Evolutionary conservation across 2,113 vertebrate genomes (phyloP).

Genomic region (Furnarius figulus): DNA sequence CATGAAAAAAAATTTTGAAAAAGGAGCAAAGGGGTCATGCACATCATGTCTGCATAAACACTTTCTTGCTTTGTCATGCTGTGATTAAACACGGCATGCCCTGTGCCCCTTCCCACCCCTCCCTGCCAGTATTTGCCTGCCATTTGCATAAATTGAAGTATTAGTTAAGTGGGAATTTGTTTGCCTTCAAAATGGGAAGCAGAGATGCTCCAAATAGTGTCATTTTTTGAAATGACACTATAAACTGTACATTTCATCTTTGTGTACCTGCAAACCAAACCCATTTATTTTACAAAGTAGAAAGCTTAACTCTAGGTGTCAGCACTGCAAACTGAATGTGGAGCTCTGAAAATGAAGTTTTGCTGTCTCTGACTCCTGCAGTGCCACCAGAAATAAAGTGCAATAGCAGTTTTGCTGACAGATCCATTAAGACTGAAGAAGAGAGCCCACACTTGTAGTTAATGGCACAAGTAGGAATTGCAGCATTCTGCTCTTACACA

Average conservation of each 20-base stretch:
- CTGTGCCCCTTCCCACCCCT: background rate
- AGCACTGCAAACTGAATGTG: slow-evolving; percentile 55
- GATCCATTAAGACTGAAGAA: background rate
- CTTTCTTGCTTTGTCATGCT: background rate
- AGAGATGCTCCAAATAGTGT: background rate
- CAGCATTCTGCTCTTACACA: background rate
- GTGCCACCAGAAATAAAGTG: slow-evolving; percentile 20
- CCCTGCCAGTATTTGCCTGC: background rate
- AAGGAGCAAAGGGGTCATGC: background rate
- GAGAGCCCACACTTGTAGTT: background rate
- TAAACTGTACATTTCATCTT: background rate
- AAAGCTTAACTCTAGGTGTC: slow-evolving; percentile 62
- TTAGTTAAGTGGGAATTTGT: background rate
- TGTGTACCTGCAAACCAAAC: background rate
- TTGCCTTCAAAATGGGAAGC: background rate
- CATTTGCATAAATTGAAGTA: background rate
- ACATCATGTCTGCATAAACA: background rate
- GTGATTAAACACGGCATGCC: background rate
- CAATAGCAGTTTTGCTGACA: slow-evolving; percentile 3
- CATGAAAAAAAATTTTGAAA: background rate
- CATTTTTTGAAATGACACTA: background rate
- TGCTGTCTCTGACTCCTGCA: background rate
- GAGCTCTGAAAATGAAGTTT: slow-evolving; percentile 31
- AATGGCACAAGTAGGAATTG: background rate
- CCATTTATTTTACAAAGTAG: background rate